Percentiles rank a stretch among this genome's conserved stretches.
Conservation (phyloP, 2,113 vertebrate genomes). For the Actenoides lindsayi region DNA sequence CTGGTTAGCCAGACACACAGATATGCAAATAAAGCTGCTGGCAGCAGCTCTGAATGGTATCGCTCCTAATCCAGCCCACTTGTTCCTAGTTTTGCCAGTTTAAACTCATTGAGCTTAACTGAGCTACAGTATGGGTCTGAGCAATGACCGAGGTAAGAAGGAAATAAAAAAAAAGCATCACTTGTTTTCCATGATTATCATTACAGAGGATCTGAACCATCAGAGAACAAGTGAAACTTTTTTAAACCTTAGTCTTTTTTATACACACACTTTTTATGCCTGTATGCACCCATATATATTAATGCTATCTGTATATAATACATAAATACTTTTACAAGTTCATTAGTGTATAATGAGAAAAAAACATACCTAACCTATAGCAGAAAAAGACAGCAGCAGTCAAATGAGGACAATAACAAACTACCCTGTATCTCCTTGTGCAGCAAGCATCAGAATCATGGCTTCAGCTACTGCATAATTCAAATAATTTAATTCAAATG, state of each 20-base stretch:
- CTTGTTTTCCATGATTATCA: not conserved
- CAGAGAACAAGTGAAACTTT: not conserved
- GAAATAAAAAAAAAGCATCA: not conserved
- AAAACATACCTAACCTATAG: not conserved
- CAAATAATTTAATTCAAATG: not conserved
- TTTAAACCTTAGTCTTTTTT: not conserved
- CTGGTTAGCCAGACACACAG: conserved; percentile 26
- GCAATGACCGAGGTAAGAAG: not conserved
- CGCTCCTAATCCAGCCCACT: not conserved
- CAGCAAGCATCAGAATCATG: not conserved
- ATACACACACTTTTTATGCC: not conserved
- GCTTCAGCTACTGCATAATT: not conserved
- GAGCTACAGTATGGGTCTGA: not conserved
- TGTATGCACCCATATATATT: not conserved
- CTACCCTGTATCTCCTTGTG: not conserved
- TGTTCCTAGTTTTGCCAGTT: not conserved
- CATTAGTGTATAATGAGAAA: not conserved
- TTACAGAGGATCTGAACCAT: not conserved
- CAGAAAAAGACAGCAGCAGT: not conserved
- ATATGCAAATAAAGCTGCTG: conserved; percentile 28
- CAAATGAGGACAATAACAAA: not conserved
- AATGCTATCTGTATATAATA: not conserved
- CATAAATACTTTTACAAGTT: not conserved
- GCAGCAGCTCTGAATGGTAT: not conserved
- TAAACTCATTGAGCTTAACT: not conserved